These are phyloP conservation scores for Neelides sp. DNA, from an alignment of 1,140 invertebrate species.

Conservation along the genomic window DNA sequence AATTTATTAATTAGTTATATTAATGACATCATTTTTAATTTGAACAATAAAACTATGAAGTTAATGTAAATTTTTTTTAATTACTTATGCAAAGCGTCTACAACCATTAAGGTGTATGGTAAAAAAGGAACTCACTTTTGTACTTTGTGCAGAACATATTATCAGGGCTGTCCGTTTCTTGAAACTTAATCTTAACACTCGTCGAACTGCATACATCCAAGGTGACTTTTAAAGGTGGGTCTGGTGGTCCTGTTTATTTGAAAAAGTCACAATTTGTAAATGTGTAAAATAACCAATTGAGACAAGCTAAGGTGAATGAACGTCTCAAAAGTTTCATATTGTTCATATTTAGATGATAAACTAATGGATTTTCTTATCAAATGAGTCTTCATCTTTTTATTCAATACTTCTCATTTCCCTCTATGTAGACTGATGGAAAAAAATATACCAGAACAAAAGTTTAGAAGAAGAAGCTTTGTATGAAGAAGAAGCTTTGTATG, in stretches of 20 bases:
- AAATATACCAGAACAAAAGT: too few species aligned
- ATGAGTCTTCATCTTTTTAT: too few species aligned
- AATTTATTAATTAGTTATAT: slow-evolving; percentile 1
- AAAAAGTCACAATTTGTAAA: too few species aligned
- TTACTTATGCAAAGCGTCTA: background rate
- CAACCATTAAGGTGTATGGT: slow-evolving; percentile 9
- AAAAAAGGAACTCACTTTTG: slow-evolving; percentile 17
- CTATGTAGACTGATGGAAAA: too few species aligned
- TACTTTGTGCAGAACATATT: slow-evolving; percentile 37
- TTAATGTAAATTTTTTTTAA: slow-evolving; percentile 7
- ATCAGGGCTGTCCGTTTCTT: slow-evolving; percentile 41
- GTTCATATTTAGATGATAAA: too few species aligned
- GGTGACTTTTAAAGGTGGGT: slow-evolving; percentile 28
- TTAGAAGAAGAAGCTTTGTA: too few species aligned
- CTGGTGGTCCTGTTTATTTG: slow-evolving; percentile 23
- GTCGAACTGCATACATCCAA: slow-evolving; percentile 24
- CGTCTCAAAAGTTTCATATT: too few species aligned
- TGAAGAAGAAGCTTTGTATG: too few species aligned
- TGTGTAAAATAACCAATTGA: too few species aligned
- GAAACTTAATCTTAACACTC: slow-evolving; percentile 34
- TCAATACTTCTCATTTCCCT: too few species aligned
- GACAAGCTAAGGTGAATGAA: too few species aligned
- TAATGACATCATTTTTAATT: background rate
- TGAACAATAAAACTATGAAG: background rate
- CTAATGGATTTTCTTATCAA: too few species aligned